Evolutionary conservation across 2,113 vertebrate species (phyloP).

Genomic region (Amphilophus citrinellus): DNA sequence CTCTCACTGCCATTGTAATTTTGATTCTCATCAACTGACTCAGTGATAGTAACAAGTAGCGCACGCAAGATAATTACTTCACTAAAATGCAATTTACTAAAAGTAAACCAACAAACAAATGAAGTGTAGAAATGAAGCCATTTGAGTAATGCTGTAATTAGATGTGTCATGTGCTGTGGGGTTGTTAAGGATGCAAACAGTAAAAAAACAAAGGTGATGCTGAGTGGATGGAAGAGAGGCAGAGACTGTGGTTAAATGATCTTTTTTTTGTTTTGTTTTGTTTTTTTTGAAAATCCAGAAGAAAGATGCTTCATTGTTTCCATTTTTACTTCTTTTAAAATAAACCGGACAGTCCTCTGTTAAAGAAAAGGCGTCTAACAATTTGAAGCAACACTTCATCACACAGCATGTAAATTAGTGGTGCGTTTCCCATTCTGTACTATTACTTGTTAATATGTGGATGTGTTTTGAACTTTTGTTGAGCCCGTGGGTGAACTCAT

Average conservation of each 20-base stretch:
- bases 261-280: neutral
- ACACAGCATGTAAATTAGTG: neutral
- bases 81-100: neutral
- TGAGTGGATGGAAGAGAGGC: neutral
- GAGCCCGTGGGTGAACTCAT: neutral
- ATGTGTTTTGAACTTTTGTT: neutral
- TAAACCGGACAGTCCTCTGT: neutral
- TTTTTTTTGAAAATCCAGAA: neutral
- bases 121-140: neutral
- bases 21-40: neutral
- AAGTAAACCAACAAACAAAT: neutral
- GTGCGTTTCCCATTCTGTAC: neutral
- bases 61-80: neutral
- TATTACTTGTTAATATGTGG: neutral
- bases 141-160: neutral
- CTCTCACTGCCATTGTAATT: fast-evolving
- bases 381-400: neutral
- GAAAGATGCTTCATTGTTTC: neutral
- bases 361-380: neutral
- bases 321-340: neutral
- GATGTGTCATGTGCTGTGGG: neutral
- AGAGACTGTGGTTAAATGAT: neutral
- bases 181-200: no score
- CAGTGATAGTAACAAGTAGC: neutral
- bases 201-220: no score